phyloP scores from a whole-genome alignment of 2,888 invertebrate genomes.

The Stegophylla sp. region DNA sequence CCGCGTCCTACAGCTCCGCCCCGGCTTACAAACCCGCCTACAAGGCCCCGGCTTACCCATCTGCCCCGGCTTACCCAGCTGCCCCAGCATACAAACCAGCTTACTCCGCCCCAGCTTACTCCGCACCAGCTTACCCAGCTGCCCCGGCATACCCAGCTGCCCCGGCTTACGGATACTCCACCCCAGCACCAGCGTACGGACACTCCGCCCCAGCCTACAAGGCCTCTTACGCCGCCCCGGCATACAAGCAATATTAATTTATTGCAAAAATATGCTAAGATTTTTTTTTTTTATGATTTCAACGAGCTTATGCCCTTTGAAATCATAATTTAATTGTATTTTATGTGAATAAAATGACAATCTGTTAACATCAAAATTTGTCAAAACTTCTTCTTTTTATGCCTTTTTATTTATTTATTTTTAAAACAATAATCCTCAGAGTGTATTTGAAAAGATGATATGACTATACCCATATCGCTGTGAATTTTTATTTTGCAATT shows the following conservation, averaged over 20 bases:
- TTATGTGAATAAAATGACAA: slow-evolving; percentile 45
- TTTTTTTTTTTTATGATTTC: no score
- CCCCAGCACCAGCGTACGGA: slow-evolving; percentile 50
- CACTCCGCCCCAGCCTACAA: slow-evolving; percentile 47
- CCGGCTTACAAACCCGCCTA: slow-evolving; percentile 54
- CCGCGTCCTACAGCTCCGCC: slow-evolving; percentile 40
- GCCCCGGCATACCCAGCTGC: slow-evolving; percentile 33
- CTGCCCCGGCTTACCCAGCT: slow-evolving; percentile 38
- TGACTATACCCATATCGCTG: no score
- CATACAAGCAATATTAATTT: background rate
- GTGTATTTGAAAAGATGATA: no score
- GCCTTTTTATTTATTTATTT: no score
- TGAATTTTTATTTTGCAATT: no score
- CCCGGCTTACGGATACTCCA: slow-evolving; percentile 36
- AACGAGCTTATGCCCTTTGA: no score
- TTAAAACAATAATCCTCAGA: no score
- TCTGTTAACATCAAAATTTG: background rate
- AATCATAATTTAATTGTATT: slow-evolving; percentile 34
- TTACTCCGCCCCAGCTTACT: slow-evolving; percentile 8
- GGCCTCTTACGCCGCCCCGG: slow-evolving; percentile 15
- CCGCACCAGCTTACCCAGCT: slow-evolving; percentile 35
- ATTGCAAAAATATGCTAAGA: background rate
- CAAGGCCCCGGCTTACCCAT: slow-evolving; percentile 41
- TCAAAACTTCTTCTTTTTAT: no score
- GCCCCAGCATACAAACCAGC: slow-evolving; percentile 38